Evolutionary conservation across 2,888 invertebrate species (phyloP), one percentile per base, ranked within the genome.

Genomic region (Chaetoderma sp.): DNA sequence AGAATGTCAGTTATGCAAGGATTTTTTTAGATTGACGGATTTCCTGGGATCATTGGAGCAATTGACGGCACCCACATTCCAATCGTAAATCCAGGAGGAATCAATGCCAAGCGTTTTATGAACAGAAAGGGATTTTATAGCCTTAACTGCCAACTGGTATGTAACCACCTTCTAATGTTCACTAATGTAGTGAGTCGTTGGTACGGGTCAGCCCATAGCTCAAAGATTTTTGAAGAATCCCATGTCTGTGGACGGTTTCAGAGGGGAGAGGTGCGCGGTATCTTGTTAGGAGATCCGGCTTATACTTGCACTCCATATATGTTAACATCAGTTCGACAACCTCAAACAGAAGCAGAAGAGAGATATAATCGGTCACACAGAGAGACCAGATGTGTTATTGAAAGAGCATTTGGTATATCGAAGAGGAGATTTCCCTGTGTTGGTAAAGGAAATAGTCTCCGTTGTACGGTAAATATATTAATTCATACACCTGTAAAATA

Each of bases 121-220:
- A n/a, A 21, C 23, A 30, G 56, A 4, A 56, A 56, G 39, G 56
- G 56, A n/a, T 56, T 18, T 33, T 56, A 56, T 2, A 33, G 33
- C 27, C 4, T 33, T 16, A 33, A 56, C 33, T 56, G 56, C 23
- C 33, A 56, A 27, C 1, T 4, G 33, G 32, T 56, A 16, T 13
- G 8, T 1, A 39, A 56, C 56, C 56, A 56, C 23, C 33, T 36
- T 2, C 36, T 33, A 21, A 4, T 33, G 13, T 56, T 56, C 10
- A 56, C 36, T 8, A 56, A 56, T 33, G 36, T 33, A 36, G 33
- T 56, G 33, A 39, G 36, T 21, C 33, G 56, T 23, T 56, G 56
- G 56, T 56, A 56, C 21, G 36, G 56, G 33, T 56, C 36, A 33
- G 56, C 36, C 18, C 56, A 56, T 21, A 39, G 21, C 56, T 56